phyloP scores from a whole-genome alignment of 2,888 invertebrate species.

The Epinotia demarniana region DNA sequence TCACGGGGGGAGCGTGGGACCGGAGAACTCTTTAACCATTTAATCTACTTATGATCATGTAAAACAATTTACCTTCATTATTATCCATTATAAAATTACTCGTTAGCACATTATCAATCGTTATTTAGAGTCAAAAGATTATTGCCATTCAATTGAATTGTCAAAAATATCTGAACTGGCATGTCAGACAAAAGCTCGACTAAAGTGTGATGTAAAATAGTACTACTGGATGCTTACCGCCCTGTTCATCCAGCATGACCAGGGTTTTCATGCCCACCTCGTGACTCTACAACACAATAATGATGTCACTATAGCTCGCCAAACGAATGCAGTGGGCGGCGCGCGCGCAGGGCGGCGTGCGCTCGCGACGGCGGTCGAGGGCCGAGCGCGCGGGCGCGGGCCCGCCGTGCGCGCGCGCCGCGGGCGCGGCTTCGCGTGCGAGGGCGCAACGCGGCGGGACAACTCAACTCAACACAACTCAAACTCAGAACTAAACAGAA shows the following conservation, averaged over 20 bases:
- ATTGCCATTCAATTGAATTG: constrained; percentile 76
- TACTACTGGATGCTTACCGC: constrained; percentile 95
- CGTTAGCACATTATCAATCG: constrained; percentile 77
- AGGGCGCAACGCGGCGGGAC: constrained; percentile 63
- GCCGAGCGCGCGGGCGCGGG: constrained; percentile 44
- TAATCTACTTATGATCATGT: constrained; percentile 73
- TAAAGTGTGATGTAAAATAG: constrained; percentile 81
- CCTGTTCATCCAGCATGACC: constrained; percentile 99
- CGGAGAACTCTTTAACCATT: constrained; percentile 66
- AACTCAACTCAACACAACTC: constrained; percentile 74
- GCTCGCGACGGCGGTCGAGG: constrained; percentile 57
- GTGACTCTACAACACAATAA: constrained; percentile 96
- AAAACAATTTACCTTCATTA: constrained; percentile 72
- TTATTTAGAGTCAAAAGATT: constrained; percentile 65
- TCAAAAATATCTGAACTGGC: constrained; percentile 78
- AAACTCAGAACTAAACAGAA: constrained; percentile 77
- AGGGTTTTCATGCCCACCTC: constrained; percentile 99
- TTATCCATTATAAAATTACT: constrained; percentile 76
- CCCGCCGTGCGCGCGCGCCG: constrained; percentile 23
- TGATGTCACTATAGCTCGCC: constrained; percentile 85
- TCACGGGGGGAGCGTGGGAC: constrained; percentile 57
- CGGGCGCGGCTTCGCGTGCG: constrained; percentile 33
- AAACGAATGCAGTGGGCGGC: constrained; percentile 75
- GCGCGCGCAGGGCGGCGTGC: constrained; percentile 56
- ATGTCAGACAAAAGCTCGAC: constrained; percentile 82